Percentiles rank a stretch among this genome's conserved stretches.
Evolutionary conservation across 64 coral and sea anemone species (phyloP).

Genomic region (Orbicella faveolata): DNA sequence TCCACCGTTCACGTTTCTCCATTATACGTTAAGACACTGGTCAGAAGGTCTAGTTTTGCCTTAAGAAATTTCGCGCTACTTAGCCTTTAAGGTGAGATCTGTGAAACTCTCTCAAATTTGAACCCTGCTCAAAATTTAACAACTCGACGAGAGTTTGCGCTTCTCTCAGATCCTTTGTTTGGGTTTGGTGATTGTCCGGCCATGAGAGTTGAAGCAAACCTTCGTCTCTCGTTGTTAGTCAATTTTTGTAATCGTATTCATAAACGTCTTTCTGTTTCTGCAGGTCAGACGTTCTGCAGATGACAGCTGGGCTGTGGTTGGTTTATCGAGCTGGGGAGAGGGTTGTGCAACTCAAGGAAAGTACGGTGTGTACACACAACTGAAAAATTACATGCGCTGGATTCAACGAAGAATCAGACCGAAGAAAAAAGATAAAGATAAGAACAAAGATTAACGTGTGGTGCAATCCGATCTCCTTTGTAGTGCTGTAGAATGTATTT

Average conservation of each 20-base stretch:
- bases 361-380: conserved; percentile 68
- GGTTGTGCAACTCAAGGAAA: conserved; percentile 68
- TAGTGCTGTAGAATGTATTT: neutral
- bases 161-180: no score
- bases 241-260: neutral
- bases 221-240: neutral
- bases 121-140: no score
- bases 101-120: no score
- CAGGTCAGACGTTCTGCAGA: conserved; percentile 40
- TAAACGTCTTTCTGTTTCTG: neutral
- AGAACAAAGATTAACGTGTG: neutral
- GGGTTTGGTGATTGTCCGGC: no score
- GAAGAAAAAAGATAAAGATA: neutral
- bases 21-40: no score
- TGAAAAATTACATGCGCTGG: conserved; percentile 66
- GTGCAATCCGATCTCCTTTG: no score
- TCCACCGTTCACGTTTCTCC: no score
- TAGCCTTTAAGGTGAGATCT: no score
- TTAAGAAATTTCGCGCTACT: no score
- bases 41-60: no score
- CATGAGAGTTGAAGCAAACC: neutral
- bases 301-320: conserved; percentile 67
- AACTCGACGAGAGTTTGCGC: no score
- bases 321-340: conserved; percentile 71
- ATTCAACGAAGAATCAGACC: conserved; percentile 29